Conservation (phyloP, 1,140 invertebrate genomes). For the Drosophila pectinifera region DNA sequence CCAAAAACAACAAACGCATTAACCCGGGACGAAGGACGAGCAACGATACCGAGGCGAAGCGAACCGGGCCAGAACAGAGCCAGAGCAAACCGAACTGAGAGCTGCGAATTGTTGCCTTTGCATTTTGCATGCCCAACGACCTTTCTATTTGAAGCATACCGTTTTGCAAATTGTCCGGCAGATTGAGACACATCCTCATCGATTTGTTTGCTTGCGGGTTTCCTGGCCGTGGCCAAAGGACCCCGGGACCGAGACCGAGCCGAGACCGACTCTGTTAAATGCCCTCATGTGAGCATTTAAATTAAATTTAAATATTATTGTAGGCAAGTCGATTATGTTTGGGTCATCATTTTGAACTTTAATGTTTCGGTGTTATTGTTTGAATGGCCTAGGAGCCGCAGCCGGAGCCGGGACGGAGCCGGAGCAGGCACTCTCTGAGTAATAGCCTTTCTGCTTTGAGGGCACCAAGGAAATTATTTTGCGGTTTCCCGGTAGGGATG, state of each 20-base stretch:
- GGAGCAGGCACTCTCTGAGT: slow-evolving; percentile 21
- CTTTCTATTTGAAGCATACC: slow-evolving; percentile 51
- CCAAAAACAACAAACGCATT: slow-evolving; percentile 65
- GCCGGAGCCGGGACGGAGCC: background rate
- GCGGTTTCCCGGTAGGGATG: slow-evolving; percentile 28
- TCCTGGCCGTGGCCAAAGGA: slow-evolving; percentile 7
- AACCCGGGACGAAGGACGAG: slow-evolving; percentile 25
- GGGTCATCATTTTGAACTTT: slow-evolving; percentile 77
- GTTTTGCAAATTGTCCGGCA: slow-evolving; percentile 73
- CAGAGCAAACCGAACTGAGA: slow-evolving; percentile 31
- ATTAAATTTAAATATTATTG: slow-evolving; percentile 85
- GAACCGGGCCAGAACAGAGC: background rate
- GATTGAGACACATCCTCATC: slow-evolving; percentile 66
- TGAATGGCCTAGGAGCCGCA: slow-evolving; percentile 12
- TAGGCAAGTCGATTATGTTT: slow-evolving; percentile 80
- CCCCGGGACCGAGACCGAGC: slow-evolving; percentile 2
- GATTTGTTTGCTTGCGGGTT: slow-evolving; percentile 67
- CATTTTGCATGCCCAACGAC: slow-evolving; percentile 60
- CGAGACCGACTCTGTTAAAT: slow-evolving; percentile 39
- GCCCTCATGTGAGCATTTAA: slow-evolving; percentile 84
- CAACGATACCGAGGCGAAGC: slow-evolving; percentile 10
- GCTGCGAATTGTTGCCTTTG: slow-evolving; percentile 58
- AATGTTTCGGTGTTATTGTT: slow-evolving; percentile 79
- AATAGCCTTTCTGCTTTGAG: slow-evolving; percentile 55
- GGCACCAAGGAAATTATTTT: slow-evolving; percentile 56